These are phyloP conservation scores for Mycalesis mineus DNA, from an alignment of 2,888 invertebrate genomes.

Conservation along the genomic window DNA sequence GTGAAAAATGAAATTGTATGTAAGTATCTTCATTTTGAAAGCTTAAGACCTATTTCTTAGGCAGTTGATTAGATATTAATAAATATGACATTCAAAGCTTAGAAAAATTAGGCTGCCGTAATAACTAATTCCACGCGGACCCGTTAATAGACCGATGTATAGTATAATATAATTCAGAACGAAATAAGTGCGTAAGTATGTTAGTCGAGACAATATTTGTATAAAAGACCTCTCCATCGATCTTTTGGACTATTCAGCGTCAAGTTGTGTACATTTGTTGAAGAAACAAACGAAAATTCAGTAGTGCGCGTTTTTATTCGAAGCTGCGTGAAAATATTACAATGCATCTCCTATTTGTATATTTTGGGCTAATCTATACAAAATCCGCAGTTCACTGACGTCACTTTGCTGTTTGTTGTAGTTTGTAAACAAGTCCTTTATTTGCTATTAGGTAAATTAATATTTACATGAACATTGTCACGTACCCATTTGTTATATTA, in stretches of 20 bases:
- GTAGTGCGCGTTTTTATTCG: constrained; percentile 8
- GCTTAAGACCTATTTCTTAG: too few relatives aligned
- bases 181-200: background rate
- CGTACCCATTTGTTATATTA: background rate
- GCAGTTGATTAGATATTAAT: too few relatives aligned
- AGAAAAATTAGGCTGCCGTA: too few relatives aligned
- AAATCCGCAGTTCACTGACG: background rate
- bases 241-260: constrained; percentile 16
- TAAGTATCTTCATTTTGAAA: too few relatives aligned
- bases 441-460: background rate
- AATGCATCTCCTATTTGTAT: constrained; percentile 7
- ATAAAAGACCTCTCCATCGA: constrained; percentile 8
- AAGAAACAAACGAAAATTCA: constrained; percentile 20
- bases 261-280: constrained; percentile 14
- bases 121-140: too few relatives aligned
- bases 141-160: too few relatives aligned
- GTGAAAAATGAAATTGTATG: too few relatives aligned
- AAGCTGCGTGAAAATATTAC: constrained; percentile 14
- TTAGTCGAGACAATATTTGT: constrained; percentile 4
- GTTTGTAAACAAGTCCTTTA: background rate
- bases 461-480: background rate
- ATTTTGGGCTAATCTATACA: constrained; percentile 3
- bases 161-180: too few relatives aligned
- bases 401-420: background rate
- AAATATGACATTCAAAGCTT: too few relatives aligned